Base-by-base conservation (phyloP, 1,140 invertebrate genomes). In the Procambarus virginalis region DNA sequence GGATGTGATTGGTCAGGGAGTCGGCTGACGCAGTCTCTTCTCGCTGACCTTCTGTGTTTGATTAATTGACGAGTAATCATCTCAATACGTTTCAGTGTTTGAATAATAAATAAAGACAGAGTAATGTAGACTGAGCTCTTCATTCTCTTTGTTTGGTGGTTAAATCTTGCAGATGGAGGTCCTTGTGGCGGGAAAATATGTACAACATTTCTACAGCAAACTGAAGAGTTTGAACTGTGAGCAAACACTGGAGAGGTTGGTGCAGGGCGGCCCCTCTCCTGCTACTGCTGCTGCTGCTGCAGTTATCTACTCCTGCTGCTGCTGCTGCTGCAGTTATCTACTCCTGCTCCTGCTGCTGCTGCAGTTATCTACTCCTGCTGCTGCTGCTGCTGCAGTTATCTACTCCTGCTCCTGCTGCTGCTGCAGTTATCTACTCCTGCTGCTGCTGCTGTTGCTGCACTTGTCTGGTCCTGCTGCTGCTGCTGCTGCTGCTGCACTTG, bases 51-150 rank as follows among this genome's bases (percentile, higher is more conserved):
- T 86, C 85, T 58, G 77, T 78, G 85, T 79, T 79, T 87, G 78
- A 60, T 80, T 87, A 87, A 87, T 87, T 87, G 86, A 87, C 81
- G 78, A 87, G 86, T 87, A 87, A 87, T 87, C 86, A 87, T 87
- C 86, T 87, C 86, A 87, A 87, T 87, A 87, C 86, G 86, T 68
- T 87, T 80, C 86, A 80, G 64, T 80, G 78, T 87, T 87, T 87
- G 86, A 79, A 87, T 87, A 87, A 85, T 85, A 85, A 77, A 85
- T 75, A 87, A 81, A 81, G 86, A 87, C 78, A 79, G 79, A 87
- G 86, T 87, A 87, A 80, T 87, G 86, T 87, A 80, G 86, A 80
- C 86, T 73, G 34, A 81, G 77, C 86, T 70, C 86, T 87, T 87
- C 86, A 87, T 85, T 51, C 73, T 85, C 84, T 85, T 85, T 85